Percentiles rank a stretch among this genome's conserved stretches.
These are phyloP conservation scores for Cyprinodon brontotheroides DNA, from an alignment of 2,113 vertebrate species.

Conservation along the genomic window DNA sequence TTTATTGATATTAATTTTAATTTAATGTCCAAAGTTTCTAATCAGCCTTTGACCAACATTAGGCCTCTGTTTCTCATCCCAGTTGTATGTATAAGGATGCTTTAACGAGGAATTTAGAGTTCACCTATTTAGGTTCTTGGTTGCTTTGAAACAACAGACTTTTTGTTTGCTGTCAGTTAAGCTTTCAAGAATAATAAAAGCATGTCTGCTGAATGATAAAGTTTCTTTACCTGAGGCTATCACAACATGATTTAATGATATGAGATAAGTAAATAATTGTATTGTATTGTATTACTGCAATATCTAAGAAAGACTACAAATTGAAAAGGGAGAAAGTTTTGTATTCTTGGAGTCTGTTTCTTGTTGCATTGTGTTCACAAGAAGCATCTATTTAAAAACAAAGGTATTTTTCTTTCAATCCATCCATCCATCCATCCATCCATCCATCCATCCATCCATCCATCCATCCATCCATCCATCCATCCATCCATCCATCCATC, in stretches of 20 bases:
- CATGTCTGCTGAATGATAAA: constrained; percentile 15
- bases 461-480: too few relatives aligned
- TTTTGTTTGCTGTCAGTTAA: constrained; percentile 10
- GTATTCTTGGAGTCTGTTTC: neutral
- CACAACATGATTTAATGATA: constrained; percentile 24
- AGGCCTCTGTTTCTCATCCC: constrained; percentile 4
- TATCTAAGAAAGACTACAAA: too few relatives aligned
- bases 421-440: neutral
- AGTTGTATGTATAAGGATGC: constrained; percentile 7
- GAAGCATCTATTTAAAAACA: too few relatives aligned
- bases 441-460: too few relatives aligned
- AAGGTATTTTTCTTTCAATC: neutral
- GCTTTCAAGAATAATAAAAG: neutral
- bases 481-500: too few relatives aligned
- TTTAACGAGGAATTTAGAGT: neutral
- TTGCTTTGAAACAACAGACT: neutral
- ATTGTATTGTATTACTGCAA: too few relatives aligned
- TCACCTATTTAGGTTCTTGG: constrained; percentile 4
- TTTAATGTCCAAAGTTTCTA: constrained; percentile 56
- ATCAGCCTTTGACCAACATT: constrained; percentile 36
- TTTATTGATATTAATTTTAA: constrained; percentile 74
- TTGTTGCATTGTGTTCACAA: too few relatives aligned
- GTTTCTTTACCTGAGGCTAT: constrained; percentile 8
- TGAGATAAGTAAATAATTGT: too few relatives aligned
- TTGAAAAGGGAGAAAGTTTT: too few relatives aligned